Conservation (phyloP, 2,797 vertebrate species). For the Pseudopleuronectes americanus region DNA sequence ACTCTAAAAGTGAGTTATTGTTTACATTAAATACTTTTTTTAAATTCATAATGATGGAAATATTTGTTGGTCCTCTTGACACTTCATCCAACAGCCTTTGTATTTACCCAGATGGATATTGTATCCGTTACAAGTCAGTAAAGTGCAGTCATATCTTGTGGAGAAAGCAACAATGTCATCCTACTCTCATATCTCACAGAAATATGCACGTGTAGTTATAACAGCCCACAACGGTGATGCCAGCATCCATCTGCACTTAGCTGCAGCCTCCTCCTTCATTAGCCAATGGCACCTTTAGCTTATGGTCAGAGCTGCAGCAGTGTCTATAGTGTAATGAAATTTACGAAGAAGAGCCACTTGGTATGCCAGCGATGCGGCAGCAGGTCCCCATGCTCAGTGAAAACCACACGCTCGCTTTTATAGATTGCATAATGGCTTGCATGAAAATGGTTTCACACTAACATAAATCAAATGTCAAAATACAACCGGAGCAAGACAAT, state of each 20-base stretch:
- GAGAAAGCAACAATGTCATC: constrained; percentile 58
- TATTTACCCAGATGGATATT: constrained; percentile 57
- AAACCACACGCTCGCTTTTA: constrained; percentile 83
- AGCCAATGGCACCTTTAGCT: constrained; percentile 83
- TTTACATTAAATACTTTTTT: too few relatives aligned
- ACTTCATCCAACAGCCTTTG: constrained; percentile 22
- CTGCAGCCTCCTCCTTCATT: constrained; percentile 78
- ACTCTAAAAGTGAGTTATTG: too few relatives aligned
- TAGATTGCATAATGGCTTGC: constrained; percentile 86
- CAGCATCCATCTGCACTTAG: constrained; percentile 74
- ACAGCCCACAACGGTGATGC: constrained; percentile 47
- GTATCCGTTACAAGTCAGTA: constrained; percentile 66
- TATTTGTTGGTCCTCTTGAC: constrained; percentile 7
- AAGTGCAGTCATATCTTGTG: constrained; percentile 53
- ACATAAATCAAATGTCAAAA: constrained; percentile 88
- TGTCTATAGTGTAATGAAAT: constrained; percentile 83
- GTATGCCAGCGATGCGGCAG: constrained; percentile 82
- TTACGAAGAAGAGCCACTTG: constrained; percentile 84
- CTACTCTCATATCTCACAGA: constrained; percentile 60
- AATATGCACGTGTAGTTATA: constrained; percentile 65
- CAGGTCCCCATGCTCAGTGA: constrained; percentile 77
- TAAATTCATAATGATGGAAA: not conserved
- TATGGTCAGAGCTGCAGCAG: constrained; percentile 75
- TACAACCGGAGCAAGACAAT: constrained; percentile 84
- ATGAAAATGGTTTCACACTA: constrained; percentile 86